Evolutionary conservation across 1,140 invertebrate species (phyloP).

Genomic region (Zaprionus camerounensis): DNA sequence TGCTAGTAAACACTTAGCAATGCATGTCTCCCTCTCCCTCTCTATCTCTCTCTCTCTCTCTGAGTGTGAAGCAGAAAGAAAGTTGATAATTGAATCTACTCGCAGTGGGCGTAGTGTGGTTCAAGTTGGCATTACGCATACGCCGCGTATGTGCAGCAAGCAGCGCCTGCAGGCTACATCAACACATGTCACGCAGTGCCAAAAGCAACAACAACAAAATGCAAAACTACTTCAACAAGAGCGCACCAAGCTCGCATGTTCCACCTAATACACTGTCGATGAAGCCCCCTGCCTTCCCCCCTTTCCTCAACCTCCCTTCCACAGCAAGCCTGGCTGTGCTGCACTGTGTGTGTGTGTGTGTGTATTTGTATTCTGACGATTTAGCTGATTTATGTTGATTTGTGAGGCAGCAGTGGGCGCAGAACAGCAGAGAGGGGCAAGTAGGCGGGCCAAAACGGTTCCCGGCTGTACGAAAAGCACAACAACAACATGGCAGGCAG

Average conservation of each 20-base stretch:
- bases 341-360: constrained; percentile 38
- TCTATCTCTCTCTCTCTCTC: too few relatives aligned
- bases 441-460: constrained; percentile 61
- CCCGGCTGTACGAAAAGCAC: constrained; percentile 64
- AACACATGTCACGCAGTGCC: constrained; percentile 8
- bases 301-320: background rate
- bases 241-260: constrained; percentile 38
- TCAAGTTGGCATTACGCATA: background rate
- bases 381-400: constrained; percentile 82
- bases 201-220: constrained; percentile 38
- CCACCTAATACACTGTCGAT: constrained; percentile 68
- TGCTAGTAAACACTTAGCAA: background rate
- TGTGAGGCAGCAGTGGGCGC: constrained; percentile 60
- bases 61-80: background rate
- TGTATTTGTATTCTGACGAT: constrained; percentile 70
- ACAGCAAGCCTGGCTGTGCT: background rate
- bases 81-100: constrained; percentile 2
- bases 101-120: background rate
- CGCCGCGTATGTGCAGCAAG: constrained; percentile 7
- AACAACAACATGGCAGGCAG: constrained; percentile 22
- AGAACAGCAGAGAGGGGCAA: constrained; percentile 31
- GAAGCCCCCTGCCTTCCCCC: background rate
- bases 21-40: background rate
- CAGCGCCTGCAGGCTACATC: constrained; percentile 4
- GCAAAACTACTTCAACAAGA: constrained; percentile 7